Conservation (phyloP, 2,113 vertebrate species). For the Sturnira hondurensis region DNA sequence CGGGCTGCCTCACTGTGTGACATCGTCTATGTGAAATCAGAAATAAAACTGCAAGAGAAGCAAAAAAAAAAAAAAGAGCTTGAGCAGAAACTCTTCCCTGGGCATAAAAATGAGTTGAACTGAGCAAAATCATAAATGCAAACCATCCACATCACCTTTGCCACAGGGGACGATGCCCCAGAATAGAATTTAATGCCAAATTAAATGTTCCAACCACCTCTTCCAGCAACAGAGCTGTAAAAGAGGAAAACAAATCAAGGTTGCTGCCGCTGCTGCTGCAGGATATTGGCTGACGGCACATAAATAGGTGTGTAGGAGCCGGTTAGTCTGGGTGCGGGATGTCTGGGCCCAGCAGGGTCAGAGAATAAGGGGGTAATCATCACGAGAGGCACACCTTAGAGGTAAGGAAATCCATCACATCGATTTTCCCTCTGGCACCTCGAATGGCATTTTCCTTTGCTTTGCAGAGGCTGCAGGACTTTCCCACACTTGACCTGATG, state of each 20-base stretch:
- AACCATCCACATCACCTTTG: conserved; percentile 71
- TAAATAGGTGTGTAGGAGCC: conserved; percentile 26
- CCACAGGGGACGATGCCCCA: conserved; percentile 68
- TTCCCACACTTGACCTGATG: not conserved
- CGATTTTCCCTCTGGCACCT: conserved; percentile 3
- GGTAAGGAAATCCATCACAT: not conserved
- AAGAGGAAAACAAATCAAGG: conserved; percentile 63
- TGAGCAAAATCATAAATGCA: conserved; percentile 72
- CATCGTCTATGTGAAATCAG: conserved; percentile 58
- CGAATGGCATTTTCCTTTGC: not conserved
- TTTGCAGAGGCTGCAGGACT: not conserved
- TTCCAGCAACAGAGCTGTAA: conserved; percentile 59
- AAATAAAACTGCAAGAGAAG: conserved; percentile 71
- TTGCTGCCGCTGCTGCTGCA: conserved; percentile 30
- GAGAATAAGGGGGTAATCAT: not conserved
- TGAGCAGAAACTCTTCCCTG: conserved; percentile 63
- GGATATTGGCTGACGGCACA: conserved; percentile 40
- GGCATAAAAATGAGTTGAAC: conserved; percentile 67
- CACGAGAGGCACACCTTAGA: not conserved
- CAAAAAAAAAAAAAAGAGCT: conserved; percentile 38
- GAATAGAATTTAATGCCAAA: conserved; percentile 75
- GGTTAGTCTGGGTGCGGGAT: not conserved
- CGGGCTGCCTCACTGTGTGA: conserved; percentile 31
- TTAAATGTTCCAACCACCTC: conserved; percentile 70
- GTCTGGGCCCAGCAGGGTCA: not conserved